phyloP scores from a whole-genome alignment of 2,888 invertebrate species.

The Acanthosoma haemorrhoidale region DNA sequence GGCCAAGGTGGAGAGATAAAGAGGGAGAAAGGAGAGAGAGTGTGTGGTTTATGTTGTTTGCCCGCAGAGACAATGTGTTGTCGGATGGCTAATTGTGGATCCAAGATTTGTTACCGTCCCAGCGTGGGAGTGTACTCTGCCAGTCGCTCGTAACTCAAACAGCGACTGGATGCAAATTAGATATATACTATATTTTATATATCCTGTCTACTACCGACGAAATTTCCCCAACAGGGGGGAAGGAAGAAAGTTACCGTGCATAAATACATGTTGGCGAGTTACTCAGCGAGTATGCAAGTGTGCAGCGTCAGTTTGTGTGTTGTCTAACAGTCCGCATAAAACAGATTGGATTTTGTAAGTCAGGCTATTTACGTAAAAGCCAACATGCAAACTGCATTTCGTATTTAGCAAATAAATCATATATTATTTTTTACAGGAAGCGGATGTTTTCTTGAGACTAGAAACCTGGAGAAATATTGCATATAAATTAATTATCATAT shows the following conservation, averaged over 20 bases:
- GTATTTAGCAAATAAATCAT: too few species aligned
- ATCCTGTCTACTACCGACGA: background rate
- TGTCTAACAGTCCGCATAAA: too few species aligned
- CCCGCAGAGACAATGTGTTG: constrained; percentile 15
- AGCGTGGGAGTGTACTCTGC: background rate
- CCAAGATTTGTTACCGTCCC: background rate
- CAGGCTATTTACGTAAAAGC: too few species aligned
- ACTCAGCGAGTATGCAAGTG: too few species aligned
- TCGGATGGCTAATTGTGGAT: constrained; percentile 9
- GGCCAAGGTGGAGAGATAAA: background rate
- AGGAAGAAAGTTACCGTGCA: background rate
- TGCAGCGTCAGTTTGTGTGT: too few species aligned
- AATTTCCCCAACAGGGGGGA: background rate
- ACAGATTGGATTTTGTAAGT: too few species aligned
- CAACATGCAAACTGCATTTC: too few species aligned
- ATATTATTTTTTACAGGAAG: too few species aligned
- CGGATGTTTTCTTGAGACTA: too few species aligned
- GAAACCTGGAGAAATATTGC: too few species aligned
- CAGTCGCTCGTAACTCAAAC: constrained; percentile 1
- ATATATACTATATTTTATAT: background rate
- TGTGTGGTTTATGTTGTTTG: constrained; percentile 12
- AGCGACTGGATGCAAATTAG: background rate
- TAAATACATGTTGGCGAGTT: background rate
- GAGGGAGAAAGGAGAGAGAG: constrained; percentile 3
- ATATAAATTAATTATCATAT: too few species aligned